These are phyloP conservation scores for Rhinoptilus africanus DNA, from an alignment of 2,113 vertebrate species.

Conservation along the genomic window DNA sequence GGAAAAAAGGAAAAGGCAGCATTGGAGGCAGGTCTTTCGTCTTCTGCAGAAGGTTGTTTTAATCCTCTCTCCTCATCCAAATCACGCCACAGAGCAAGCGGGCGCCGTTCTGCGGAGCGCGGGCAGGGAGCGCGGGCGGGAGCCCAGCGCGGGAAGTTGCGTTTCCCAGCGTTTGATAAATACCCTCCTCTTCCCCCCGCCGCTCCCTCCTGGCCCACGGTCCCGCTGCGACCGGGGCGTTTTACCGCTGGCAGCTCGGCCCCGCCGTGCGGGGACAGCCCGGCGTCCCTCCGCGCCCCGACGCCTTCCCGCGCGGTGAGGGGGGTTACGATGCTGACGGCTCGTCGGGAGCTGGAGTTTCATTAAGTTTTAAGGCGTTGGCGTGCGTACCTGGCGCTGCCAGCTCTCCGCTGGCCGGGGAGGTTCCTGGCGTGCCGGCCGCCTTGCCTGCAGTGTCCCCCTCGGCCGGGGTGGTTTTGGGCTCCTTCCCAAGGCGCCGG, in stretches of 20 bases:
- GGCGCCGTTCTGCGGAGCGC: slow-evolving; percentile 32
- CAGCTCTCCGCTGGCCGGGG: not conserved
- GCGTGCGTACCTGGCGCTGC: accelerated
- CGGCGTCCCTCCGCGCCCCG: accelerated
- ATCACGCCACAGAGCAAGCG: slow-evolving; percentile 19
- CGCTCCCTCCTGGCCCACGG: not conserved
- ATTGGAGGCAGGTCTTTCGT: not conserved
- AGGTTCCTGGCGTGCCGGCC: not conserved
- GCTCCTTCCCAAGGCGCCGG: accelerated
- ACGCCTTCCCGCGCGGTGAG: accelerated
- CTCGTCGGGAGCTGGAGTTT: not conserved
- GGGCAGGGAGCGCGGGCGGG: not conserved
- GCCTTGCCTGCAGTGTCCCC: not conserved
- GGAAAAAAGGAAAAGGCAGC: no score
- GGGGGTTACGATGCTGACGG: not conserved
- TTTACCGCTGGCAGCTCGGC: not conserved
- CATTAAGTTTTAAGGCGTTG: not conserved
- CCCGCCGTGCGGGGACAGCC: accelerated
- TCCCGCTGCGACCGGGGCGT: accelerated
- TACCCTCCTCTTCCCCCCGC: not conserved
- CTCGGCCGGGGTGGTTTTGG: accelerated
- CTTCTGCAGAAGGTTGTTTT: not conserved
- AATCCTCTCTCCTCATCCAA: not conserved
- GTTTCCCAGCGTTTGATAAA: not conserved
- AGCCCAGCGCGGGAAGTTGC: not conserved